Evolutionary conservation across 2,797 vertebrate genomes (phyloP).

Genomic region (Eidolon dupreanum): DNA sequence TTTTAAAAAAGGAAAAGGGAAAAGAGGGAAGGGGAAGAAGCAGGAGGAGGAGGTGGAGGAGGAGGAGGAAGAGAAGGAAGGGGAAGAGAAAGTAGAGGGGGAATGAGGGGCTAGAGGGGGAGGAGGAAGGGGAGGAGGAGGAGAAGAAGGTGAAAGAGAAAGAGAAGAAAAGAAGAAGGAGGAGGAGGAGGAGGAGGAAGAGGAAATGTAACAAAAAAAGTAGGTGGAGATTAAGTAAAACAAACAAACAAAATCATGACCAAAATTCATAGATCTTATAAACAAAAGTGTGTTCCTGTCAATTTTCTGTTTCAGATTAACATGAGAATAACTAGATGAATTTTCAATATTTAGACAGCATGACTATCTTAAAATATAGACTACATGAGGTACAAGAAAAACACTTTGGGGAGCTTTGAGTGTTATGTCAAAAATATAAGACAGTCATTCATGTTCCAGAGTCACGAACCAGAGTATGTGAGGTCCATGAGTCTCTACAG

Average conservation of each 20-base stretch:
- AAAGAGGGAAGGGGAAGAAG: background rate
- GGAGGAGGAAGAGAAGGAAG: too few relatives aligned
- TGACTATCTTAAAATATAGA: background rate
- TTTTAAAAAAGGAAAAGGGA: background rate
- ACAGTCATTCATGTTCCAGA: background rate
- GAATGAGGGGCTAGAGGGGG: background rate
- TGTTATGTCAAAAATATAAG: background rate
- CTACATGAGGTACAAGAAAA: background rate
- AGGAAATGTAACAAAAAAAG: background rate
- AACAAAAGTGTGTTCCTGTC: background rate
- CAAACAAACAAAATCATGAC: background rate
- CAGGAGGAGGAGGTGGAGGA: too few relatives aligned
- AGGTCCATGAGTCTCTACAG: background rate
- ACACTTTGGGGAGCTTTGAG: background rate
- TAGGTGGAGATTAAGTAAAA: background rate
- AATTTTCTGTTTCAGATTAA: background rate
- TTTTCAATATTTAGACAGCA: background rate
- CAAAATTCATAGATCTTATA: background rate
- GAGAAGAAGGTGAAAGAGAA: background rate
- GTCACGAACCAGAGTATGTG: background rate
- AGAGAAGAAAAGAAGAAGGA: too few relatives aligned
- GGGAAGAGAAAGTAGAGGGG: too few relatives aligned
- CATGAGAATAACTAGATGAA: background rate
- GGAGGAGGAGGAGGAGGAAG: accelerated
- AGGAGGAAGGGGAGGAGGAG: too few relatives aligned